Evolutionary conservation across 2,888 invertebrate species (phyloP), one percentile per base, ranked within the genome.

Genomic region (Timandra comae): DNA sequence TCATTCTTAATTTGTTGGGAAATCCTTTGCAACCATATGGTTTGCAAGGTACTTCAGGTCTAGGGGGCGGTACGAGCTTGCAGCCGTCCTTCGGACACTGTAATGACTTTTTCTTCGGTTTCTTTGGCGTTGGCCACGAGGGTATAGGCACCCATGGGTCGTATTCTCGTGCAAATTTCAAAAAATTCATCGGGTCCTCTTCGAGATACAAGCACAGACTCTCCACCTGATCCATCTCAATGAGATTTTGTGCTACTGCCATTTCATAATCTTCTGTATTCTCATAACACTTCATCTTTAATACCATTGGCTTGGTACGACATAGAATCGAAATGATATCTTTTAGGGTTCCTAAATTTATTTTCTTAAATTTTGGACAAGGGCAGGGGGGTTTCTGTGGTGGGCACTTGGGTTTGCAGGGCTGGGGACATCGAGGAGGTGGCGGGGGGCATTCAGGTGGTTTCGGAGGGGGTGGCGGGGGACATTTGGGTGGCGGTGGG

Each of bases 61-160:
- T 49, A 0, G 53, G 50, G 0, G 65, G 60, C 0, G 61, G 64
- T 0, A 56, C 39, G 0, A 42, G 2, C 11, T 61, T 63, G 39
- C 78, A 77, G 0, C 76, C 76, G 1, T 76, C 63, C 41, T 74
- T 67, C 0, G 69, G 65, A 27, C 67, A 66, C 4, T 63, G 46
- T 0, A 67, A 35, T 1, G 49, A 54, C 11, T 37, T 45, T 8
- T 60, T 53, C 8, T 46, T 29, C 1, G 49, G 22, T 19, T 63
- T 59, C 16, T 56, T n/a, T 0, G 66, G 55, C 2, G 46, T 38
- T 0, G 73, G 73, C 74, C 75, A 79, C 1, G 71, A 74, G 0
- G 81, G 81, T 31, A 80, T 75, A 0, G 81, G 80, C 0, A 63
- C 45, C 80, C 81, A 81, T 0, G 80, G 79, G 0, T 73, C 66